phyloP scores from a whole-genome alignment of 35 echinoderm and acorn worm species.

The Ophiothrix spiculata region DNA sequence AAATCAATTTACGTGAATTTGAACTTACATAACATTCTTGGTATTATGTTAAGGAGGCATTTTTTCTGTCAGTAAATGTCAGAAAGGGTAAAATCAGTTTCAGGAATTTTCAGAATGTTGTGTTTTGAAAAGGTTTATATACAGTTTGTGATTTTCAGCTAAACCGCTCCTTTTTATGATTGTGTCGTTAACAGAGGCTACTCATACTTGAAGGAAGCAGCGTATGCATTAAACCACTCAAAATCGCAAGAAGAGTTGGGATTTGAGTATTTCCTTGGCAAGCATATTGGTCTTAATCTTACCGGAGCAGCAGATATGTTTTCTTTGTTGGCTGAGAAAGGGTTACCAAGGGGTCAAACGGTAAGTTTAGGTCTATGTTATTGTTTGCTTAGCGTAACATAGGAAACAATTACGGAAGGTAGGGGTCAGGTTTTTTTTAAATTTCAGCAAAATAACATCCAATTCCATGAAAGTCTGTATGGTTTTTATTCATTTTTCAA shows the following conservation, averaged over 20 bases:
- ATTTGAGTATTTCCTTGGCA: slow-evolving; percentile 74
- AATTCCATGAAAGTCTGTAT: too few relatives aligned
- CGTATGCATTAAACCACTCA: slow-evolving; percentile 57
- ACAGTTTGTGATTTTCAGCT: neutral
- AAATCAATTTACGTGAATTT: too few relatives aligned
- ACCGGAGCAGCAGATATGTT: slow-evolving; percentile 71
- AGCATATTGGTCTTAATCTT: slow-evolving; percentile 70
- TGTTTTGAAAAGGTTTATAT: too few relatives aligned
- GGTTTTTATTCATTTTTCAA: too few relatives aligned
- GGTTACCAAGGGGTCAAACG: slow-evolving; percentile 72
- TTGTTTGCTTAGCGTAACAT: neutral
- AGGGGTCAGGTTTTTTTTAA: neutral
- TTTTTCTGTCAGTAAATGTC: too few relatives aligned
- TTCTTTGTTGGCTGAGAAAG: slow-evolving; percentile 39
- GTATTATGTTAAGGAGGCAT: too few relatives aligned
- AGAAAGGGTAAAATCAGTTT: too few relatives aligned
- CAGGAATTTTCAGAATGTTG: too few relatives aligned
- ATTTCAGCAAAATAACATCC: neutral
- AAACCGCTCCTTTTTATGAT: neutral
- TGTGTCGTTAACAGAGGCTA: too few relatives aligned
- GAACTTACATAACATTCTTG: too few relatives aligned
- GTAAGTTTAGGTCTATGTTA: too few relatives aligned
- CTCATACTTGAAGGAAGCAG: slow-evolving; percentile 57
- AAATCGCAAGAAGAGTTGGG: slow-evolving; percentile 57
- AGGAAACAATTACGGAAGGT: neutral